Conservation (phyloP, 2,888 invertebrate genomes). For the Biston stratarius region DNA sequence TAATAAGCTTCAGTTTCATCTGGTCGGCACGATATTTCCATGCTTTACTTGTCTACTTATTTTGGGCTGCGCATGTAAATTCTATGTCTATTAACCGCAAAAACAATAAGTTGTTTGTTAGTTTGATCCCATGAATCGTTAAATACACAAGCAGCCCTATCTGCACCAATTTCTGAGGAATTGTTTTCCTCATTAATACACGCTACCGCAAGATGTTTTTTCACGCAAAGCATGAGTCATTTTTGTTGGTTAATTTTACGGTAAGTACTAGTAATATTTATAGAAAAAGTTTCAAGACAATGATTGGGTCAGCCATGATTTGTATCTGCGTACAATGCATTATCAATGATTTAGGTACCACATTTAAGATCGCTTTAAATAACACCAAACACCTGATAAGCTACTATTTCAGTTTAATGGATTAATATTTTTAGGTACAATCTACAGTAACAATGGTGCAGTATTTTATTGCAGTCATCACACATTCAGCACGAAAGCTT, state of each 20-base stretch:
- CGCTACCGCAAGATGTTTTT: neutral
- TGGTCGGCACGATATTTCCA: conserved; percentile 62
- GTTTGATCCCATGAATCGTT: neutral
- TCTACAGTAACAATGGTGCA: neutral
- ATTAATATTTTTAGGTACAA: neutral
- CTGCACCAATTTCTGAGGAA: neutral
- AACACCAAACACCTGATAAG: neutral
- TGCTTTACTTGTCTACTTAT: conserved; percentile 65
- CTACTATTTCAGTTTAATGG: neutral
- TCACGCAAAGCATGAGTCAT: conserved; percentile 2
- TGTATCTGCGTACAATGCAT: neutral
- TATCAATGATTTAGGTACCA: neutral
- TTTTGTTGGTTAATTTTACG: neutral
- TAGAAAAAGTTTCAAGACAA: neutral
- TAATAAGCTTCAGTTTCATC: conserved; percentile 66
- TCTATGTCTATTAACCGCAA: conserved; percentile 18
- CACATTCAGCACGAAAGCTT: neutral
- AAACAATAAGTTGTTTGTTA: conserved; percentile 2
- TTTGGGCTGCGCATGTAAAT: conserved; percentile 66
- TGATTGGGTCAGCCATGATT: neutral
- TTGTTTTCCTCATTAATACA: neutral
- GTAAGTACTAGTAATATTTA: neutral
- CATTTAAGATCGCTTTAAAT: neutral
- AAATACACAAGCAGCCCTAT: neutral
- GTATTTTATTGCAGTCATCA: neutral